Percentiles rank a stretch among this genome's conserved stretches.
Evolutionary conservation across 2,888 invertebrate genomes (phyloP).

Genomic region (Erebia ligea): DNA sequence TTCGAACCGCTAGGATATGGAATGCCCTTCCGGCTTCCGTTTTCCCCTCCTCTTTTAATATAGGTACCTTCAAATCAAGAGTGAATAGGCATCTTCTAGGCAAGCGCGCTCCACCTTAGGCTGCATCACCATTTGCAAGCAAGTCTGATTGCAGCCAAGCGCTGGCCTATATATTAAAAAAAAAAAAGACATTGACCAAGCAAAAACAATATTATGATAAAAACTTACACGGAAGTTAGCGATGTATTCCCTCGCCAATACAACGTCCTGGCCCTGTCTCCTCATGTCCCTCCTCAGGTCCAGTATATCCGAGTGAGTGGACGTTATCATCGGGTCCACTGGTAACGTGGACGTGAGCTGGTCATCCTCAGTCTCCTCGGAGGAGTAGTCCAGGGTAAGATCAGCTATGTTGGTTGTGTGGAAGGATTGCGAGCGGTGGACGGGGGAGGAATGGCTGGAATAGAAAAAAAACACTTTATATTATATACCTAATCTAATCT

Average conservation of each 20-base stretch:
- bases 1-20: too few species aligned
- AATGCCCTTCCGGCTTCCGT: too few species aligned
- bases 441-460: slow-evolving; percentile 78
- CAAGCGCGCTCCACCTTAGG: too few species aligned
- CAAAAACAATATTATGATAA: too few species aligned
- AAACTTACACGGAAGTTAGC: slow-evolving; percentile 64
- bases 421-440: slow-evolving; percentile 79
- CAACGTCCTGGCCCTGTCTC: slow-evolving; percentile 63
- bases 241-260: slow-evolving; percentile 64
- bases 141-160: too few species aligned
- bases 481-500: neutral
- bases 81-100: too few species aligned
- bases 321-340: slow-evolving; percentile 70
- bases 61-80: too few species aligned
- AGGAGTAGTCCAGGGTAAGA: slow-evolving; percentile 70
- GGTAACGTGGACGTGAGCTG: slow-evolving; percentile 56
- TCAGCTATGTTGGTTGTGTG: slow-evolving; percentile 74
- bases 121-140: too few species aligned
- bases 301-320: slow-evolving; percentile 71
- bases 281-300: slow-evolving; percentile 61
- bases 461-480: neutral
- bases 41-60: too few species aligned
- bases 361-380: slow-evolving; percentile 69
- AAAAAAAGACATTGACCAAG: too few species aligned
- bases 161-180: too few species aligned